A percentile compares a stretch with the other conserved stretches of the same genome.
These are phyloP conservation scores for Loripinus fragilis DNA, from an alignment of 2,888 invertebrate species.

Conservation along the genomic window DNA sequence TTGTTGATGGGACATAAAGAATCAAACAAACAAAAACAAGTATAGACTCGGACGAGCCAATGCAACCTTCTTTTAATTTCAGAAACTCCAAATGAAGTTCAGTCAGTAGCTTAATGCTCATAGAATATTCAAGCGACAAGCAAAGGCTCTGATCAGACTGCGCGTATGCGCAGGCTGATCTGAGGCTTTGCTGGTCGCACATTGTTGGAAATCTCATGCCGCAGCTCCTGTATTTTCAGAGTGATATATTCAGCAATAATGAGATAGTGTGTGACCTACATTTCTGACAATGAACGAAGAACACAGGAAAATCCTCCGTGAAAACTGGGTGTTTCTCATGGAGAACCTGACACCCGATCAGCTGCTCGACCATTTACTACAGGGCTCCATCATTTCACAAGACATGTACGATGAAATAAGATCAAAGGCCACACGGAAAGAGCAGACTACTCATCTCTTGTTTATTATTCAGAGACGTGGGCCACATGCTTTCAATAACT, in stretches of 20 bases:
- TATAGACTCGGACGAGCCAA: no score
- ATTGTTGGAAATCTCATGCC: no score
- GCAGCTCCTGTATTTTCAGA: no score
- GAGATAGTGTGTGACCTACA: not conserved
- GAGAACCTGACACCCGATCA: constrained; percentile 53
- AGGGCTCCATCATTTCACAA: constrained; percentile 30
- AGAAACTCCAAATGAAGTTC: no score
- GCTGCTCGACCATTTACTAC: constrained; percentile 50
- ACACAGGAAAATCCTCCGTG: constrained; percentile 47
- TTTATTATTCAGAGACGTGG: constrained; percentile 60
- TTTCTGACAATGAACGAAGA: constrained; percentile 39
- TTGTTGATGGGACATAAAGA: no score
- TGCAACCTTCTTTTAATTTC: no score
- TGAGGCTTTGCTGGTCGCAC: no score
- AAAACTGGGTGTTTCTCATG: constrained; percentile 58
- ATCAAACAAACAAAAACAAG: no score
- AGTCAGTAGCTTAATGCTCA: no score
- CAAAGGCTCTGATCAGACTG: no score
- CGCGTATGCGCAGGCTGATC: no score
- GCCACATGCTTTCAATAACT: constrained; percentile 51
- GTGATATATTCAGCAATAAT: not conserved
- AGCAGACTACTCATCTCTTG: constrained; percentile 48
- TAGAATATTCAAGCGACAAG: no score
- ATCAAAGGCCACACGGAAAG: constrained; percentile 40
- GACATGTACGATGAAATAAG: constrained; percentile 58